phyloP scores from a whole-genome alignment of 2,888 invertebrate species.

The Apamea sordens region DNA sequence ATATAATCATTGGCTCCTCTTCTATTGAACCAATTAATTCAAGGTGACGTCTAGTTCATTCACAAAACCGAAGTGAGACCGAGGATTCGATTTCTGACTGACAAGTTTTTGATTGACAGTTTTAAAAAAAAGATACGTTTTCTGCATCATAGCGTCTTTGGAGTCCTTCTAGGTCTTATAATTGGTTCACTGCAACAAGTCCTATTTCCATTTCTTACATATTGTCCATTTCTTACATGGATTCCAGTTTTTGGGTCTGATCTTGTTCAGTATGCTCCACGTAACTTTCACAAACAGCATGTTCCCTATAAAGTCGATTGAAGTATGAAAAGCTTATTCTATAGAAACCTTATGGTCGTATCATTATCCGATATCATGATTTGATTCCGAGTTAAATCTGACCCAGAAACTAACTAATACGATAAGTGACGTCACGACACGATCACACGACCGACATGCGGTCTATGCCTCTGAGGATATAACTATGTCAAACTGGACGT shows the following conservation, averaged over 20 bases:
- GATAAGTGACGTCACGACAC: conserved; percentile 54
- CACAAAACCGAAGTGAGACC: neutral
- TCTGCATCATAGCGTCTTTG: neutral
- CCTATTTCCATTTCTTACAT: neutral
- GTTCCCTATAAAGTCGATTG: neutral
- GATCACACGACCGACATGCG: conserved; percentile 33
- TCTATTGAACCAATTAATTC: neutral
- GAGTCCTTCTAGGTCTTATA: conserved; percentile 1
- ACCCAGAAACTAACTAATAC: conserved; percentile 51
- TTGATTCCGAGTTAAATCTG: conserved; percentile 32
- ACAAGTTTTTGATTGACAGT: too few relatives aligned
- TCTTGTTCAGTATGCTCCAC: neutral
- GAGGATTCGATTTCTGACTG: neutral
- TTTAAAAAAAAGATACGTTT: too few relatives aligned
- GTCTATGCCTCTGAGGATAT: conserved; percentile 30
- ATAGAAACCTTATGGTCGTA: neutral
- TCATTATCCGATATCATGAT: conserved; percentile 32
- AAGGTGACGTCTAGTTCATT: neutral
- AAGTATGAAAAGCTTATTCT: neutral
- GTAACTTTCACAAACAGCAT: neutral
- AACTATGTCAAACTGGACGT: conserved; percentile 27
- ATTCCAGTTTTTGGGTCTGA: neutral
- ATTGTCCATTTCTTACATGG: neutral
- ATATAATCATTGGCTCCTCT: neutral
- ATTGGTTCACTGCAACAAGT: neutral